Percentiles rank a stretch among this genome's conserved stretches.
These are phyloP conservation scores for Eretmochelys imbricata DNA, from an alignment of 2,113 vertebrate genomes.

Conservation along the genomic window DNA sequence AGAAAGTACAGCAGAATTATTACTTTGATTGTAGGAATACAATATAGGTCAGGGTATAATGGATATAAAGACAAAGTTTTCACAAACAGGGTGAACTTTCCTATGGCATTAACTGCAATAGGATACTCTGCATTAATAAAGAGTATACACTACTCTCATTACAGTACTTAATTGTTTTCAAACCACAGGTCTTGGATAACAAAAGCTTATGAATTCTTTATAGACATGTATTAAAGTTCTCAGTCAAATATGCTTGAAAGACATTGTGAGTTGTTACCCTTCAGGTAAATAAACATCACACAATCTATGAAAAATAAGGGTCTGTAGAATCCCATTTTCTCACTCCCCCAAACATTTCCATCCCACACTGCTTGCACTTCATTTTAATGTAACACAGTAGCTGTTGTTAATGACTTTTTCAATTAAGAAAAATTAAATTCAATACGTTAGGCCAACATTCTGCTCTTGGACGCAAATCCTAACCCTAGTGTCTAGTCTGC, in stretches of 20 bases:
- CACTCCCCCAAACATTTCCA: neutral
- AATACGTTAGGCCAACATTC: neutral
- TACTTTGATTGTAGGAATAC: neutral
- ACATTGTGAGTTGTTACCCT: neutral
- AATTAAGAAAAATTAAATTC: neutral
- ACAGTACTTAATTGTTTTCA: conserved; percentile 46
- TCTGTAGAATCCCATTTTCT: neutral
- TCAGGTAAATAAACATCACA: neutral
- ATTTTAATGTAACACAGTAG: neutral
- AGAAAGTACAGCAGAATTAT: neutral
- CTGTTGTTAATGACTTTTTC: neutral
- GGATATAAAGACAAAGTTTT: neutral
- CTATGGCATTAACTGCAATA: neutral
- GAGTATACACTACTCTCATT: conserved; percentile 8
- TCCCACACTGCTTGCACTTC: neutral
- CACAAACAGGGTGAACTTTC: neutral
- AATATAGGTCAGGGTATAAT: neutral
- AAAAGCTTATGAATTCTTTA: conserved; percentile 60
- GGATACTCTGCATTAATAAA: neutral
- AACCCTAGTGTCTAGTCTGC: fast-evolving
- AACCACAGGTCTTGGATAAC: conserved; percentile 40
- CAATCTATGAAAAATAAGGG: neutral
- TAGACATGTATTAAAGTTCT: conserved; percentile 39
- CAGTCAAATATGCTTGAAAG: neutral
- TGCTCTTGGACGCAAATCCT: neutral